A percentile compares a stretch with the other conserved stretches of the same genome.
Evolutionary conservation across 2,797 vertebrate species (phyloP).

Genomic region (Sus cebifrons): DNA sequence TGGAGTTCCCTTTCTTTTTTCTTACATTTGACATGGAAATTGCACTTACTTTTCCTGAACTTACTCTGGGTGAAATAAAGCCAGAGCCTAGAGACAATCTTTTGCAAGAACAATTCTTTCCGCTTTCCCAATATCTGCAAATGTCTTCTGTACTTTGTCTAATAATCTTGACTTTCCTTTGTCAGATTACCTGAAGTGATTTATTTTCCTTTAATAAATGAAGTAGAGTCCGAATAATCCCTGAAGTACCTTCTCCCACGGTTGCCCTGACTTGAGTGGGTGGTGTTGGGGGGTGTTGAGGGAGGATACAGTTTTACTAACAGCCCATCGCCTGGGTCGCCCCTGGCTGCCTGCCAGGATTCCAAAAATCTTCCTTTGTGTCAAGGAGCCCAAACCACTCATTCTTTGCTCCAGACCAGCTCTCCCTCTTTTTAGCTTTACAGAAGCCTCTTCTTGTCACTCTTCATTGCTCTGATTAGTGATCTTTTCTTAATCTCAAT

Average conservation of each 20-base stretch:
- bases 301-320: neutral
- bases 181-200: neutral
- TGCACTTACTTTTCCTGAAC: constrained; percentile 34
- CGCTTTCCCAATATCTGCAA: neutral
- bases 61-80: constrained; percentile 41
- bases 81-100: neutral
- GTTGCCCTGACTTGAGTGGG: neutral
- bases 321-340: neutral
- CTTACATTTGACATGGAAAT: neutral
- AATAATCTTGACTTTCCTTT: constrained; percentile 42
- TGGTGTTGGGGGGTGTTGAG: neutral
- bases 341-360: neutral
- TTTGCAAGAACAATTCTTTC: constrained; percentile 4
- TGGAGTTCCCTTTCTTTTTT: neutral
- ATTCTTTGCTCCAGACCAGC: neutral
- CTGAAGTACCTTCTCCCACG: neutral
- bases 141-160: neutral
- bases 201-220: constrained; percentile 43
- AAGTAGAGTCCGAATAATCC: neutral
- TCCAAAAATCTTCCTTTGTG: neutral
- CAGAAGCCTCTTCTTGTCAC: neutral
- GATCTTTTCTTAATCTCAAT: neutral
- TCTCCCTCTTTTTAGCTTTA: neutral
- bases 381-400: neutral
- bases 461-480: constrained; percentile 11